A percentile compares a stretch with the other conserved stretches of the same genome.
Conservation (phyloP, 2,888 invertebrate species). For the Trichogramma dendrolimi region DNA sequence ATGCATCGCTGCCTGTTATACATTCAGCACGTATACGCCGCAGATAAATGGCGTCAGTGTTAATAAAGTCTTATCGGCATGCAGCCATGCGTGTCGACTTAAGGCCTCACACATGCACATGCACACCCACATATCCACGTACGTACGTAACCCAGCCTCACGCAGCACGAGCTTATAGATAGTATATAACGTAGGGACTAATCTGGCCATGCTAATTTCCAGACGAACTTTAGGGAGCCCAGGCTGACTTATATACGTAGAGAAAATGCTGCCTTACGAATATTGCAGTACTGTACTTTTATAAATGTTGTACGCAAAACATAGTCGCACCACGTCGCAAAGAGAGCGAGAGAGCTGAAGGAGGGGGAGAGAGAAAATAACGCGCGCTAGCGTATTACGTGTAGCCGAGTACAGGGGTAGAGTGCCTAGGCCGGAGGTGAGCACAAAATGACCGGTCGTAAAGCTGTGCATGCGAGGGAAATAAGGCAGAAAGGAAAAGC, state of each 20-base stretch:
- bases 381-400: no score
- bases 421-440: not conserved
- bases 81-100: constrained; percentile 47
- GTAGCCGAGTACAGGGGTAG: no score
- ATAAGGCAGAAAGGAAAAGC: constrained; percentile 18
- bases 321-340: not conserved
- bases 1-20: no score
- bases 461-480: constrained; percentile 18
- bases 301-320: not conserved
- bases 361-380: not conserved
- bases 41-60: constrained; percentile 41
- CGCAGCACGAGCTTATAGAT: no score
- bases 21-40: constrained; percentile 11
- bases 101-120: constrained; percentile 39
- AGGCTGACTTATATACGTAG: not conserved
- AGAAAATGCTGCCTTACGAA: constrained; percentile 9
- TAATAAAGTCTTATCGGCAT: constrained; percentile 49
- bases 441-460: constrained; percentile 18
- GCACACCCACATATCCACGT: not conserved
- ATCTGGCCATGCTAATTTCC: constrained; percentile 45
- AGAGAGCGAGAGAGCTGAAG: not conserved
- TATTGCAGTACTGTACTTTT: not conserved
- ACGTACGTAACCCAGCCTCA: no score
- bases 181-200: constrained; percentile 19
- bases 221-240: not conserved